A percentile compares a stretch with the other conserved stretches of the same genome.
These are phyloP conservation scores for Tyria jacobaeae DNA, from an alignment of 2,888 invertebrate species.

Conservation along the genomic window DNA sequence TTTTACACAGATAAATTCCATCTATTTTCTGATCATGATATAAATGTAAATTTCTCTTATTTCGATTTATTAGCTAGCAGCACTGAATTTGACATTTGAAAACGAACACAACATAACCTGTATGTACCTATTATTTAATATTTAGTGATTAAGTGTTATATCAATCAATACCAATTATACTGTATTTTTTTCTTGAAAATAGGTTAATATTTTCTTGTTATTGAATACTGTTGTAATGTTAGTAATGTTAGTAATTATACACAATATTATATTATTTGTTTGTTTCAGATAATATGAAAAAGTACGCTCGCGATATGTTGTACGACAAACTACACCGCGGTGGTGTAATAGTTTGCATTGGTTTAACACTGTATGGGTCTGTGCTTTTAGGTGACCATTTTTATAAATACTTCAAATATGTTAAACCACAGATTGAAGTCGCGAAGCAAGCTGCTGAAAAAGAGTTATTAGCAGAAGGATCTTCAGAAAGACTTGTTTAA, in stretches of 20 bases:
- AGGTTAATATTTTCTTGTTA: too few relatives aligned
- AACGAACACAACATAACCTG: not conserved
- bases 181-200: constrained; percentile 14
- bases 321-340: constrained; percentile 83
- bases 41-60: too few relatives aligned
- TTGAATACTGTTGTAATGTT: too few relatives aligned
- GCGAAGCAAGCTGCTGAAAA: constrained; percentile 69
- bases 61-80: not conserved
- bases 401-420: constrained; percentile 77
- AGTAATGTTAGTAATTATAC: too few relatives aligned
- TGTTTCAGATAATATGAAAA: constrained; percentile 74
- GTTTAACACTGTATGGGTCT: constrained; percentile 71
- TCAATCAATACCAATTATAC: not conserved
- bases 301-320: constrained; percentile 70
- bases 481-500: constrained; percentile 69
- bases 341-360: constrained; percentile 78
- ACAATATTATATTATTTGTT: too few relatives aligned
- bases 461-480: constrained; percentile 83
- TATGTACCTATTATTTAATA: not conserved
- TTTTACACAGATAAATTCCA: too few relatives aligned
- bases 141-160: not conserved
- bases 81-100: not conserved
- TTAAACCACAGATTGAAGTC: constrained; percentile 76
- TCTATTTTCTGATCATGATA: too few relatives aligned
- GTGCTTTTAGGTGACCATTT: constrained; percentile 69